Evolutionary conservation across 2,113 vertebrate species (phyloP).

Genomic region (Clarias gariepinus): DNA sequence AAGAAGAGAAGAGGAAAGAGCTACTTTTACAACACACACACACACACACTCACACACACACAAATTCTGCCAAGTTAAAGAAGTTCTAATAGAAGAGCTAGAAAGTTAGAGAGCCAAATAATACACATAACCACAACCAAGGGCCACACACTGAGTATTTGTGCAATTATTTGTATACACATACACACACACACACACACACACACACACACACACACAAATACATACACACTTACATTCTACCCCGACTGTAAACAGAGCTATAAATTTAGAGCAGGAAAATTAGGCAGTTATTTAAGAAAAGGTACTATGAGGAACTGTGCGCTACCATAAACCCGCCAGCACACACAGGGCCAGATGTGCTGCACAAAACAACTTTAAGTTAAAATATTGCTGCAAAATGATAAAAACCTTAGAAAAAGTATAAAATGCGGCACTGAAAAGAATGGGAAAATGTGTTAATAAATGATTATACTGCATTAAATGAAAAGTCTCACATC

Average conservation of each 20-base stretch:
- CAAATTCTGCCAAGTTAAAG: slow-evolving; percentile 3
- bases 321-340: background rate
- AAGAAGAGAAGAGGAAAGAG: background rate
- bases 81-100: background rate
- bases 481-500: background rate
- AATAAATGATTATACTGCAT: background rate
- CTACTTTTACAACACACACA: background rate
- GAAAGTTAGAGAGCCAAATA: background rate
- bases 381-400: background rate
- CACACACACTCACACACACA: slow-evolving; percentile 7
- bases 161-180: slow-evolving; percentile 1
- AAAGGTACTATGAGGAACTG: background rate
- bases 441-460: background rate
- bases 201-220: background rate
- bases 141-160: slow-evolving; percentile 16
- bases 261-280: slow-evolving; percentile 1
- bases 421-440: background rate
- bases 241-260: slow-evolving; percentile 9
- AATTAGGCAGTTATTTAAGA: slow-evolving; percentile 16
- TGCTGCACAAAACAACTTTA: background rate
- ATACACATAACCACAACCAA: slow-evolving; percentile 2
- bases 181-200: background rate
- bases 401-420: background rate
- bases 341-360: slow-evolving; percentile 1
- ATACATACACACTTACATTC: background rate